Evolutionary conservation across 2,113 vertebrate genomes (phyloP).

Genomic region (Pterocles burchelli): DNA sequence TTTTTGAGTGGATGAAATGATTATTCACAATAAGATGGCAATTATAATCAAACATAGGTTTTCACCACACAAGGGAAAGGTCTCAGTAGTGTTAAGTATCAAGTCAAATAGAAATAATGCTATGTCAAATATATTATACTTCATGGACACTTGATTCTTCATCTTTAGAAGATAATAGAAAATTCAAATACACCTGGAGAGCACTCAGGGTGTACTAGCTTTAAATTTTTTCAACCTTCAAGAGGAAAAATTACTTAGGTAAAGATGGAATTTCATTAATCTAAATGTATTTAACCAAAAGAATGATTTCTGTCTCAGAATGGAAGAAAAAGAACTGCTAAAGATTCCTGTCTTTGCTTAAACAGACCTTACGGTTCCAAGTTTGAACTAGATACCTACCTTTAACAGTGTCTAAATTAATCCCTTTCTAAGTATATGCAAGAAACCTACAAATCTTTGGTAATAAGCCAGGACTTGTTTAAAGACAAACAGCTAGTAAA

Average conservation of each 20-base stretch:
- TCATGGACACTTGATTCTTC: conserved; percentile 19
- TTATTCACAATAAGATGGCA: conserved; percentile 3
- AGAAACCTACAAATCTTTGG: background rate
- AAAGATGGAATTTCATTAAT: background rate
- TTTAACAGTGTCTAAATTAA: background rate
- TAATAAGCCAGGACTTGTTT: background rate
- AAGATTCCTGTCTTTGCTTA: background rate
- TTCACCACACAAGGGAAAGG: background rate
- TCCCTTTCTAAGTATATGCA: background rate
- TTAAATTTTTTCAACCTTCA: background rate
- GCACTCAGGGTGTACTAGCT: background rate
- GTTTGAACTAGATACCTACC: background rate
- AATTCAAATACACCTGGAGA: background rate
- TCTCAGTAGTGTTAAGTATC: background rate
- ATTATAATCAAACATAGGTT: conserved; percentile 28
- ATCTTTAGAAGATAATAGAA: background rate
- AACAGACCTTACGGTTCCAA: background rate
- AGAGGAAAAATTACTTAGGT: background rate
- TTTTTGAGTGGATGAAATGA: conserved; percentile 5
- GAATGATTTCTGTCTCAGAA: background rate
- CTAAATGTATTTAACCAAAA: background rate
- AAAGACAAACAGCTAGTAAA: background rate
- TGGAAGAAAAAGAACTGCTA: background rate
- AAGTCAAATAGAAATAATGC: conserved; percentile 12
- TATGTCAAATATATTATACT: background rate